phyloP scores from a whole-genome alignment of 92 coral and sea anemone species.

The Epizoanthus rinbou region DNA sequence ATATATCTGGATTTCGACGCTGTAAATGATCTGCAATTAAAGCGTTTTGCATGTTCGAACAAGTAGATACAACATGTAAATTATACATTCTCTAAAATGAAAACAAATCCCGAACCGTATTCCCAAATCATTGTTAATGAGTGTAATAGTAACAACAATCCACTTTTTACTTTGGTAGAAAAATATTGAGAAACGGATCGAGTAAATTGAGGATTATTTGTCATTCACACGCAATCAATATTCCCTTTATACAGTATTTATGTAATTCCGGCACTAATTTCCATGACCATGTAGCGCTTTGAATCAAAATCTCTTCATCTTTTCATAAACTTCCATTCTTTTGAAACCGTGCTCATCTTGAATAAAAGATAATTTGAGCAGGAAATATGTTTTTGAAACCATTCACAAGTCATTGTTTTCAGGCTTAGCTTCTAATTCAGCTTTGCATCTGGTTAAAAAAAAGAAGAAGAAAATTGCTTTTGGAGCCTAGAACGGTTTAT shows the following conservation, averaged over 20 bases:
- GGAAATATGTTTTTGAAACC: neutral
- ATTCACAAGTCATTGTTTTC: neutral
- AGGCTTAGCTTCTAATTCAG: neutral
- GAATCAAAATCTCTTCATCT: constrained; percentile 1
- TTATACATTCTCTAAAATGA: neutral
- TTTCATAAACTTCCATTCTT: neutral
- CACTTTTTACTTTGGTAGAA: neutral
- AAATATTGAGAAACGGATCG: neutral
- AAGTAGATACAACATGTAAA: neutral
- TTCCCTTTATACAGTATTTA: neutral
- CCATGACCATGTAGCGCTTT: constrained; percentile 16
- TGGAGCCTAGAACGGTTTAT: neutral
- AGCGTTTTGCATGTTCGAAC: neutral
- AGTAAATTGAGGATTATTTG: neutral
- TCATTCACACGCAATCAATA: neutral
- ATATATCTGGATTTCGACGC: neutral
- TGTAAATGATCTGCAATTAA: neutral
- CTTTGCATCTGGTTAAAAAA: neutral
- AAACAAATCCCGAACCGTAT: neutral
- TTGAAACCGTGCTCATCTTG: neutral
- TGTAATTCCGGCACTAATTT: constrained; percentile 12
- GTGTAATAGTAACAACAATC: neutral
- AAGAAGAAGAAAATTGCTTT: neutral
- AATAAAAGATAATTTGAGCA: neutral
- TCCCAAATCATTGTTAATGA: neutral